Evolutionary conservation across 2,888 invertebrate species (phyloP).

Genomic region (Agrochola litura): DNA sequence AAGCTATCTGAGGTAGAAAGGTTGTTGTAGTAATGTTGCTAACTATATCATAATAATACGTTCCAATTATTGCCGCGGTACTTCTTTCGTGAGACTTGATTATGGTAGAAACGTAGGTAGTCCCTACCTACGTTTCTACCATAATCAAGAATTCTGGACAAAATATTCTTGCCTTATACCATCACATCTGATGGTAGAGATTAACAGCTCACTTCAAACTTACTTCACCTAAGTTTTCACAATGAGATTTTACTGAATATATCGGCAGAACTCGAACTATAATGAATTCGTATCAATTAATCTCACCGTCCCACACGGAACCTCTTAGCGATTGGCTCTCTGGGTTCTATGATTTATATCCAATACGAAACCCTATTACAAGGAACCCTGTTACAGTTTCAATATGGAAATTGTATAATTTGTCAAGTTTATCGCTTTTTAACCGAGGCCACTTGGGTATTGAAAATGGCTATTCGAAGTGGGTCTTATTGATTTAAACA

Average conservation of each 20-base stretch:
- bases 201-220: too few species aligned
- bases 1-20: too few species aligned
- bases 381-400: constrained; percentile 48
- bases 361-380: constrained; percentile 26
- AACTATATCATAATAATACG: not conserved
- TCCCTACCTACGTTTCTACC: too few species aligned
- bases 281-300: constrained; percentile 30
- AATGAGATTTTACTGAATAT: not conserved
- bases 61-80: not conserved
- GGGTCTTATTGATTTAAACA: not conserved
- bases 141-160: too few species aligned
- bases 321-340: constrained; percentile 18
- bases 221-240: too few species aligned
- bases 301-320: constrained; percentile 19
- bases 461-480: constrained; percentile 14
- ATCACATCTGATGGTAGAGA: too few species aligned
- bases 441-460: not conserved
- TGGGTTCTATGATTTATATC: constrained; percentile 47
- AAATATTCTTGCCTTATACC: too few species aligned
- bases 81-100: not conserved
- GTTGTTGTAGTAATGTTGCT: not conserved
- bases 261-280: constrained; percentile 2
- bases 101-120: too few species aligned
- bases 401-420: constrained; percentile 49
- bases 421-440: constrained; percentile 50